Evolutionary conservation across 2,888 invertebrate species (phyloP).

Genomic region (Entomobrya proxima): DNA sequence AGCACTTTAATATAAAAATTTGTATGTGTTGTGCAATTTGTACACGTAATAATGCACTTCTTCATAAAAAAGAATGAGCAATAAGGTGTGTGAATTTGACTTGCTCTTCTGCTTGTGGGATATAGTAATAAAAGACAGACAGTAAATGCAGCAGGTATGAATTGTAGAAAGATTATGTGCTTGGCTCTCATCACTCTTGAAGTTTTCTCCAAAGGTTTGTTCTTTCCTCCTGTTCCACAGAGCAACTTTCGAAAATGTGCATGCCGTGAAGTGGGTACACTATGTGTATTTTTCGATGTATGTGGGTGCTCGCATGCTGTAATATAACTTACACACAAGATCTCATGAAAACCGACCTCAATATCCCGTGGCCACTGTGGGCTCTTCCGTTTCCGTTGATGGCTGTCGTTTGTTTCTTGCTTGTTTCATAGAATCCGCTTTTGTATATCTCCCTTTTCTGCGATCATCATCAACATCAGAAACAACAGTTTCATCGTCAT

Average conservation of each 20-base stretch:
- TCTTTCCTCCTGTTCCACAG: background rate
- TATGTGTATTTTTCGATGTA: background rate
- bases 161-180: slow-evolving; percentile 10
- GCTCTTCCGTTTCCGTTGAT: slow-evolving; percentile 59
- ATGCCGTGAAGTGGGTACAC: background rate
- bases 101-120: background rate
- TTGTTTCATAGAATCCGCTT: background rate
- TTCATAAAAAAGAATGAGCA: slow-evolving; percentile 39
- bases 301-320: background rate
- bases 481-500: background rate
- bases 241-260: too few species aligned
- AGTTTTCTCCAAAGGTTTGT: background rate
- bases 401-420: slow-evolving; percentile 52
- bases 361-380: slow-evolving; percentile 58
- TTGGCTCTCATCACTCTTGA: background rate
- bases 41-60: slow-evolving; percentile 36
- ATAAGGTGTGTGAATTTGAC: background rate
- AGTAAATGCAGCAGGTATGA: slow-evolving; percentile 6
- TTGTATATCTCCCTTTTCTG: background rate
- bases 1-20: background rate
- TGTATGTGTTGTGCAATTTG: slow-evolving; percentile 41
- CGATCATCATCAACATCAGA: background rate
- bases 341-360: slow-evolving; percentile 20
- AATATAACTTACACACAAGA: background rate
- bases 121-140: background rate